Evolutionary conservation across 2,113 vertebrate genomes (phyloP).

Genomic region (Dipodomys merriami): DNA sequence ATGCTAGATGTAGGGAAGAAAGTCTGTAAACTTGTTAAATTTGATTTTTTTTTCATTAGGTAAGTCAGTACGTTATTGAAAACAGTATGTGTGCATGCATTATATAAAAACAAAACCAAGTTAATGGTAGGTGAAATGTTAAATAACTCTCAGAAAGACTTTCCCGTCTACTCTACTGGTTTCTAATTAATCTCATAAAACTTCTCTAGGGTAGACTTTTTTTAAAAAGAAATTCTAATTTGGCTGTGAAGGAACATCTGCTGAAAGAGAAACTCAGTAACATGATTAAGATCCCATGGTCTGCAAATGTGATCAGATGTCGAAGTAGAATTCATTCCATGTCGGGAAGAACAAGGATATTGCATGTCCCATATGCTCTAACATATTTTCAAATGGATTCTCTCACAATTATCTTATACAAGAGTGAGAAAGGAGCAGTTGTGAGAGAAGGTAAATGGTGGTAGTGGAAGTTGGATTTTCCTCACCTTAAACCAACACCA

Average conservation of each 20-base stretch:
- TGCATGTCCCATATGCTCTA: too few species aligned
- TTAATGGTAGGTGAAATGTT: not conserved
- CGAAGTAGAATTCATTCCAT: not conserved
- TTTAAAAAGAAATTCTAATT: not conserved
- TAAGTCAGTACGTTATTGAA: not conserved
- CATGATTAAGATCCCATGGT: not conserved
- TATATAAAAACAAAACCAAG: not conserved
- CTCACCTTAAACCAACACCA: not conserved
- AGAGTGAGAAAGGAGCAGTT: not conserved
- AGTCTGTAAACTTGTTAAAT: not conserved
- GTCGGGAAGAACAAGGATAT: too few species aligned
- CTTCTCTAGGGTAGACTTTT: not conserved
- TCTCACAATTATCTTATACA: not conserved
- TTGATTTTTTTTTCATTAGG: slow-evolving; percentile 4
- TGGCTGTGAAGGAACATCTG: not conserved
- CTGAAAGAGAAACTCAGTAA: not conserved
- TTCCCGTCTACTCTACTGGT: not conserved
- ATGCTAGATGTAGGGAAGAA: not conserved
- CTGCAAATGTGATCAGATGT: not conserved
- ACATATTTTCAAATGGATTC: too few species aligned
- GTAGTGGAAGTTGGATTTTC: not conserved
- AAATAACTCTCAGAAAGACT: not conserved
- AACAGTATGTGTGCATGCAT: not conserved
- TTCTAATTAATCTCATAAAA: not conserved
- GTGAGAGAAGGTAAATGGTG: not conserved